Percentiles rank a stretch among this genome's conserved stretches.
These are phyloP conservation scores for Cephalopholis sonnerati DNA, from an alignment of 2,113 vertebrate genomes.

Conservation along the genomic window DNA sequence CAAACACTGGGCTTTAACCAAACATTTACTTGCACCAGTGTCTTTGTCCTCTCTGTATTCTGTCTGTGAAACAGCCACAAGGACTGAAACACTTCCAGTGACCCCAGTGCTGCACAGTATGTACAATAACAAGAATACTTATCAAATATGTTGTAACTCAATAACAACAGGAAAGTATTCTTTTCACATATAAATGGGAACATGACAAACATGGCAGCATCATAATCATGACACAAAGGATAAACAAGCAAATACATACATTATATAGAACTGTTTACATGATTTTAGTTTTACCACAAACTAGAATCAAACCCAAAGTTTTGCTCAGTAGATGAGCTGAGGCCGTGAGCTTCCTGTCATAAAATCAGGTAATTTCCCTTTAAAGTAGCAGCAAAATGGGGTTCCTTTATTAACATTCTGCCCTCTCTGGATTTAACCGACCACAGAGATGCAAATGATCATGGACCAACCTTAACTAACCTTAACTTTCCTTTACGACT, in stretches of 20 bases:
- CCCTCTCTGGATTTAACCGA: too few species aligned
- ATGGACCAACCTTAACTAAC: too few species aligned
- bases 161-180: not conserved
- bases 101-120: not conserved
- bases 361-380: not conserved
- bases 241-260: too few species aligned
- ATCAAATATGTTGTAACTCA: not conserved
- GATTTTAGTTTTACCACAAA: too few species aligned
- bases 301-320: too few species aligned
- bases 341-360: too few species aligned
- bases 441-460: too few species aligned
- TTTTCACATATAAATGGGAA: not conserved
- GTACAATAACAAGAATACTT: not conserved
- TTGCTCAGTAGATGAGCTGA: too few species aligned
- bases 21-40: conserved; percentile 11
- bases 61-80: not conserved
- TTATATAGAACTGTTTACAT: too few species aligned
- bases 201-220: not conserved
- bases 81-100: not conserved
- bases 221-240: too few species aligned
- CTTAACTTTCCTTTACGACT: too few species aligned
- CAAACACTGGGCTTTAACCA: conserved; percentile 2
- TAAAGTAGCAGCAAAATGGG: not conserved
- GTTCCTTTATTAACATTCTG: too few species aligned
- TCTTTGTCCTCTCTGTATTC: not conserved